Evolutionary conservation across 1,140 invertebrate species (phyloP).

Genomic region (Diorhabda carinulata): DNA sequence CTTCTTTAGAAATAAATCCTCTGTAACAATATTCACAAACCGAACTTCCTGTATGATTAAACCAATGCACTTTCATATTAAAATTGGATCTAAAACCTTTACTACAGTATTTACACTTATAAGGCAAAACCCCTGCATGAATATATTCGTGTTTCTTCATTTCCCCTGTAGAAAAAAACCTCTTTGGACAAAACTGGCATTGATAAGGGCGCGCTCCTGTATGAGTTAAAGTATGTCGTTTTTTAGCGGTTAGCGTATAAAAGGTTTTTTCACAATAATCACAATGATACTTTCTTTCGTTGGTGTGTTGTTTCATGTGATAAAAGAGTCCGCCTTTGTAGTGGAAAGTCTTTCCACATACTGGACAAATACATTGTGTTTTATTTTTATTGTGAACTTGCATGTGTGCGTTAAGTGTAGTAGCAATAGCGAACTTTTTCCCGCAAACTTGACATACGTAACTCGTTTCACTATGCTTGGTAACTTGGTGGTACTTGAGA

Average conservation of each 20-base stretch:
- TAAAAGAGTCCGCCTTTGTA: conserved; percentile 17
- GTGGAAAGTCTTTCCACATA: conserved; percentile 16
- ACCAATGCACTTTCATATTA: conserved; percentile 17
- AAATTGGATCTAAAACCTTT: conserved; percentile 8
- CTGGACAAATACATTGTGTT: conserved; percentile 7
- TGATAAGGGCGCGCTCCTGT: conserved; percentile 12
- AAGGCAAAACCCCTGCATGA: conserved; percentile 7
- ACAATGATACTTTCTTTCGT: conserved; percentile 39
- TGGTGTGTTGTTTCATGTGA: conserved; percentile 30
- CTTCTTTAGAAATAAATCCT: conserved; percentile 4
- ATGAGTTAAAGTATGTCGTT: conserved; percentile 12
- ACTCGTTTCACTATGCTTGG: background rate
- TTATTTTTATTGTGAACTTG: background rate
- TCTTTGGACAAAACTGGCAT: conserved; percentile 11
- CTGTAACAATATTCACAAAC: conserved; percentile 8
- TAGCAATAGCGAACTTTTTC: conserved; percentile 1
- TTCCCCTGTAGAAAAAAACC: conserved; percentile 18
- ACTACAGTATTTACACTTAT: conserved; percentile 16
- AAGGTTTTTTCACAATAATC: conserved; percentile 37
- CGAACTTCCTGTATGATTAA: conserved; percentile 5
- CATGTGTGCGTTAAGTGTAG: background rate
- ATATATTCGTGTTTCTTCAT: conserved; percentile 9
- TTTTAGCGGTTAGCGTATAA: conserved; percentile 9
- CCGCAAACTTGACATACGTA: conserved; percentile 6
- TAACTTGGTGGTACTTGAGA: background rate